Evolutionary conservation across 2,113 vertebrate genomes (phyloP), one percentile per base, ranked within the genome.

Genomic region (Centropristis striata): DNA sequence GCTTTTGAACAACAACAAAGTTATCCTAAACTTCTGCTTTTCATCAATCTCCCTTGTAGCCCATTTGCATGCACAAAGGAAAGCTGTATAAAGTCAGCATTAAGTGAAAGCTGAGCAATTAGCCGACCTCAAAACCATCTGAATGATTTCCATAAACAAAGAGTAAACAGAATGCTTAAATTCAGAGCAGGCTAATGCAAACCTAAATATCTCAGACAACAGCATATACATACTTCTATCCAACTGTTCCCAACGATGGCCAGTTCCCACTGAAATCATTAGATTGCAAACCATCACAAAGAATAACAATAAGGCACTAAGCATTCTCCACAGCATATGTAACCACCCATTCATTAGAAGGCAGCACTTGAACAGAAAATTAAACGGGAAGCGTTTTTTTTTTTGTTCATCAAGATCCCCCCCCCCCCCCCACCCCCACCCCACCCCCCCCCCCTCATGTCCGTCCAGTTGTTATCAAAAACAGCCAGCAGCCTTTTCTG

Each of bases 401-500:
- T 32, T 71, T 65, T 80, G 72, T 80, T 79, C 75, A 75, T 69
- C 77, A 80, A 58, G 44, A 61, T 89, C 81, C 42, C 82, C 41
- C 60, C 86, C 55, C 66, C 54, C 67, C 57, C 51, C 60, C 86
- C 55, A 63, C 54, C 67, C 57, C 51, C 60, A 85, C 55, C 66
- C 54, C 67, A n/a, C n/a, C n/a, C n/a, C 60, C 86, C 55, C 66
- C 54, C 67, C 57, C 51, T 66, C 51, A 57, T 61, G 60, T 59
- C 76, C 55, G 86, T 84, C 84, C 75, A 69, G 53, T 75, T 80
- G 71, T 77, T 88, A 77, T 88, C 87, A 75, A 64, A 87, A 74
- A 54, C 70, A 86, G 75, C 76, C 81, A 70, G 84, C 87, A 90
- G 88, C 74, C 80, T 84, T 68, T 81, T 88, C 78, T 86, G 81